Base-by-base conservation (phyloP, 2,888 invertebrate species). In the Nemurella pictetii region DNA sequence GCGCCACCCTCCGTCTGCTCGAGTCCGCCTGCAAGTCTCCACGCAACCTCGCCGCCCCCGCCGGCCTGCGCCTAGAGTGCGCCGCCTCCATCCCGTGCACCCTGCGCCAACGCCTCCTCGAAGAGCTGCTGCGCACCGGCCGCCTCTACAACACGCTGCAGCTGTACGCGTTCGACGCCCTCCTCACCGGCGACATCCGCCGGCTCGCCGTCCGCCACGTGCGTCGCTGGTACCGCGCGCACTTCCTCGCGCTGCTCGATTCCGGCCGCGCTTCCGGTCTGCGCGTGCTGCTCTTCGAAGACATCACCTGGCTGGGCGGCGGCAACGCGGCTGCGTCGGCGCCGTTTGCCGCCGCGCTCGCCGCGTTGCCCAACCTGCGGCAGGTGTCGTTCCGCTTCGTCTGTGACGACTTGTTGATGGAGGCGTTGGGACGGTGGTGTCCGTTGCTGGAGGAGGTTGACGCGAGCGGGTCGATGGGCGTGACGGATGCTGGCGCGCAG, bases 381-480 rank as follows among this genome's bases (percentile, higher is more conserved):
- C 83, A 85, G 32, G 85, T 87, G 5, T 86, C 87, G 20, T 84
- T 87, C 26, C 80, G 87, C 4, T 85, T 86, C 84, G 86, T 86
- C 20, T 86, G 86, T 77, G 86, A 87, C 83, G 87, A 87, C 75
- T 82, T 78, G 30, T 83, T 85, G 12, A 55, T 87, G 75, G 85
- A 75, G n/a, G 83, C 85, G 35, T 84, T 87, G 26, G 87, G 87
- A 25, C 25, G 29, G 30, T 82, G 80, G 28, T 87, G 87, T 32
- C 86, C 86, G 25, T 25, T 25, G 35, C 85, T 87, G 5, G 81
- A 86, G 75, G 85, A 86, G 84, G 55, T 87, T 12, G 87, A 87
- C 83, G 82, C 85, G 15, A 82, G 83, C 26, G 86, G 87, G 15
- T 87, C 87, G 27, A 36, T 83, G 26, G 80, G 83, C 28, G 87